These are phyloP conservation scores for Orthosia cruda DNA, from an alignment of 2,888 invertebrate species.

Conservation along the genomic window DNA sequence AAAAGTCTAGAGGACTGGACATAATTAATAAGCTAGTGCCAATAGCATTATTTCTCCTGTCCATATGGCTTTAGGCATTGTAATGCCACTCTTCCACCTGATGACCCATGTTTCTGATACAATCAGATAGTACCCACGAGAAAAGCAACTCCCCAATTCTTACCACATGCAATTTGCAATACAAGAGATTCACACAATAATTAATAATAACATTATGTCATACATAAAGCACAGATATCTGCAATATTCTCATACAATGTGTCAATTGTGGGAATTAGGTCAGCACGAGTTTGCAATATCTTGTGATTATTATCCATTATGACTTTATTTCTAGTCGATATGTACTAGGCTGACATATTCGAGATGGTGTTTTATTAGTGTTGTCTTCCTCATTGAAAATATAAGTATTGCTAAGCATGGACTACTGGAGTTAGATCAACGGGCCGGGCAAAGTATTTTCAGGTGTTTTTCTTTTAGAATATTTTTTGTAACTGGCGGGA, in stretches of 20 bases:
- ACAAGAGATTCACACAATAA: conserved; percentile 47
- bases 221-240: conserved; percentile 38
- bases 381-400: background rate
- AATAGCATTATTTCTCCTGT: too few species aligned
- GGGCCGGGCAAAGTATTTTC: background rate
- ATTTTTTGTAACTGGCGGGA: background rate
- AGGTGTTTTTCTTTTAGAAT: background rate
- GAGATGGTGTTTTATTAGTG: background rate
- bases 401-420: background rate
- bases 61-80: too few species aligned
- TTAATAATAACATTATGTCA: conserved; percentile 48
- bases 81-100: too few species aligned
- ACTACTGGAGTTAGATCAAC: background rate
- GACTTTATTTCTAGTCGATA: conserved; percentile 12
- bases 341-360: background rate
- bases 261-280: conserved; percentile 51
- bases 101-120: background rate
- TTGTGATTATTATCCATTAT: conserved; percentile 12
- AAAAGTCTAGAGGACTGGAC: too few species aligned
- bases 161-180: conserved; percentile 1
- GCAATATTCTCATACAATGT: conserved; percentile 35
- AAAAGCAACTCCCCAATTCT: conserved; percentile 24
- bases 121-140: background rate
- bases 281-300: conserved; percentile 31
- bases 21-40: too few species aligned